These are phyloP conservation scores for Fragum whitleyi DNA, from an alignment of 2,888 invertebrate species.

Conservation along the genomic window DNA sequence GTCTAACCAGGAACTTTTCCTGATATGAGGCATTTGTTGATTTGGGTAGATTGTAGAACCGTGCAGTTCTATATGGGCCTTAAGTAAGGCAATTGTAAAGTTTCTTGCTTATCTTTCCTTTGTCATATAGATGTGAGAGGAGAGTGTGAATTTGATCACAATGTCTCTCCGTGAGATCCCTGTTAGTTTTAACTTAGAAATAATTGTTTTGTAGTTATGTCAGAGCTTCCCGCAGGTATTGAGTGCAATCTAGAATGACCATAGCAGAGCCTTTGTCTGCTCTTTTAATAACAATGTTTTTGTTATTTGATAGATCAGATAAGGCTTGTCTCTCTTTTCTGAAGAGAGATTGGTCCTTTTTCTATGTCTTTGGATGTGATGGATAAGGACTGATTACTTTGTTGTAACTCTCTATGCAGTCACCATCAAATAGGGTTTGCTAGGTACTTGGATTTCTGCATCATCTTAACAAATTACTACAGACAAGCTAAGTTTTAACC, in stretches of 20 bases:
- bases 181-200: not conserved
- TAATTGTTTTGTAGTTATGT: not conserved
- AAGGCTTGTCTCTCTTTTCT: not conserved
- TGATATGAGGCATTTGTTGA: not conserved
- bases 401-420: not conserved
- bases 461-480: too few species aligned
- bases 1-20: not conserved
- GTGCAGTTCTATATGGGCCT: not conserved
- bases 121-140: not conserved
- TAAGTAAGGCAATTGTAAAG: not conserved
- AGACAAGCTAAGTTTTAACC: too few species aligned
- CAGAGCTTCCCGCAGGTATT: not conserved
- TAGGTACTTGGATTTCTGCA: too few species aligned
- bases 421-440: not conserved
- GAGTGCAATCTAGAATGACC: not conserved
- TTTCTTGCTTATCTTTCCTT: not conserved
- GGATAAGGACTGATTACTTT: not conserved
- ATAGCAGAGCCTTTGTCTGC: slow-evolving; percentile 12
- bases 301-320: not conserved
- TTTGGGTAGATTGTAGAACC: slow-evolving; percentile 1
- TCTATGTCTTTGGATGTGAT: not conserved
- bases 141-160: not conserved
- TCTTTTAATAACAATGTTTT: not conserved
- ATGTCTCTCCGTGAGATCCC: not conserved
- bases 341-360: not conserved